phyloP scores from a whole-genome alignment of 1,140 invertebrate species.

The Panulirus ornatus region DNA sequence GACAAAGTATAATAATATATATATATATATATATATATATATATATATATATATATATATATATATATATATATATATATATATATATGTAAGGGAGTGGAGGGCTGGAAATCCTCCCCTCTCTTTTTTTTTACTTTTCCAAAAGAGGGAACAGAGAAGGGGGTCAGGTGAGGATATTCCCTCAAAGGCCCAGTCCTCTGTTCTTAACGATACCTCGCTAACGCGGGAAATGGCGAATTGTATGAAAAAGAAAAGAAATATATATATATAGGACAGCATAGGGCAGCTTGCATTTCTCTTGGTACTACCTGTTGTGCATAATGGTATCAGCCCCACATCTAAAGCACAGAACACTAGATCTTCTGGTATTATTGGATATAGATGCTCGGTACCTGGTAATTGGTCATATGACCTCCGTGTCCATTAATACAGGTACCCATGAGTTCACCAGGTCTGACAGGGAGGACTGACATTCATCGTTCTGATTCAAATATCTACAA shows the following conservation, averaged over 20 bases:
- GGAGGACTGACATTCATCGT: too few relatives aligned
- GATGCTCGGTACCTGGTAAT: neutral
- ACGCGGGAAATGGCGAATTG: too few relatives aligned
- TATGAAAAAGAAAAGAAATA: too few relatives aligned
- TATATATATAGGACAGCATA: neutral
- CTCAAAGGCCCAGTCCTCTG: too few relatives aligned
- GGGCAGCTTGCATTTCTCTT: neutral
- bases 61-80: slow-evolving; percentile 5
- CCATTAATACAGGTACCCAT: neutral
- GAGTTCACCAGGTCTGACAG: neutral
- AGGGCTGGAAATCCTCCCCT: too few relatives aligned
- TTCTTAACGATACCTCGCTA: too few relatives aligned
- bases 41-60: slow-evolving; percentile 4
- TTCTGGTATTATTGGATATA: neutral
- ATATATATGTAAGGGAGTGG: too few relatives aligned
- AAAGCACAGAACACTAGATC: neutral
- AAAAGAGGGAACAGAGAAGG: too few relatives aligned
- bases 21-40: slow-evolving; percentile 14
- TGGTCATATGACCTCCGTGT: neutral
- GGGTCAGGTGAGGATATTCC: too few relatives aligned
- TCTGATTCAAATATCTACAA: too few relatives aligned
- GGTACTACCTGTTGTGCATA: neutral
- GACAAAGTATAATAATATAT: too few relatives aligned
- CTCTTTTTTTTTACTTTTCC: too few relatives aligned
- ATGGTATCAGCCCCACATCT: neutral